Percentiles rank a stretch among this genome's conserved stretches.
Conservation (phyloP, 2,888 invertebrate species). For the Seira ritae region DNA sequence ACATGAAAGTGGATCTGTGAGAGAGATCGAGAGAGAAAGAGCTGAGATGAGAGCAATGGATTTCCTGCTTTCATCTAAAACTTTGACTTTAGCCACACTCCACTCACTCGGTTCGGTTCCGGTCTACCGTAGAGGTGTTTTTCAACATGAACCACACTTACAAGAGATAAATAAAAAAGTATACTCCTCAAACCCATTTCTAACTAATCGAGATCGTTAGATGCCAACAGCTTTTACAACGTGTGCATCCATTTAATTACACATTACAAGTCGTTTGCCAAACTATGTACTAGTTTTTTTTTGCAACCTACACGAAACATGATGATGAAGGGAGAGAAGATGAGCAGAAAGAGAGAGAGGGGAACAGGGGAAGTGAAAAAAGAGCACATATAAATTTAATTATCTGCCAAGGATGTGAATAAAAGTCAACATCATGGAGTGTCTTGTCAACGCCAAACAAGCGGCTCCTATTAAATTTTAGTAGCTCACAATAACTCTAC, state of each 20-base stretch:
- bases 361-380: slow-evolving; percentile 27
- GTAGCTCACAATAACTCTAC: slow-evolving; percentile 36
- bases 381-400: slow-evolving; percentile 64
- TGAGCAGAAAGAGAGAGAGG: background rate
- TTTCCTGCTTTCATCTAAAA: slow-evolving; percentile 27
- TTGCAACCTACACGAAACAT: background rate
- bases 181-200: background rate
- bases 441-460: slow-evolving; percentile 66
- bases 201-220: slow-evolving; percentile 50
- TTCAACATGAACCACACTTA: background rate
- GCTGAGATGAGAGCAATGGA: slow-evolving; percentile 51
- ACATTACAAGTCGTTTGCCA: slow-evolving; percentile 63
- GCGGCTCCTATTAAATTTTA: slow-evolving; percentile 59
- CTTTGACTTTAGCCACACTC: background rate
- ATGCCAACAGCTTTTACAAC: slow-evolving; percentile 57
- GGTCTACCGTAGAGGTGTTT: background rate
- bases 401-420: slow-evolving; percentile 67
- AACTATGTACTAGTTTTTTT: slow-evolving; percentile 38
- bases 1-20: too few species aligned
- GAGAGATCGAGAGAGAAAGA: background rate
- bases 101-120: slow-evolving; percentile 5
- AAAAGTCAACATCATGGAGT: slow-evolving; percentile 67
- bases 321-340: slow-evolving; percentile 18
- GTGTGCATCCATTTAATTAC: slow-evolving; percentile 65
- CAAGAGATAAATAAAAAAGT: background rate